Conservation (phyloP, 64 coral and sea anemone genomes). For the Stylophora pistillata region DNA sequence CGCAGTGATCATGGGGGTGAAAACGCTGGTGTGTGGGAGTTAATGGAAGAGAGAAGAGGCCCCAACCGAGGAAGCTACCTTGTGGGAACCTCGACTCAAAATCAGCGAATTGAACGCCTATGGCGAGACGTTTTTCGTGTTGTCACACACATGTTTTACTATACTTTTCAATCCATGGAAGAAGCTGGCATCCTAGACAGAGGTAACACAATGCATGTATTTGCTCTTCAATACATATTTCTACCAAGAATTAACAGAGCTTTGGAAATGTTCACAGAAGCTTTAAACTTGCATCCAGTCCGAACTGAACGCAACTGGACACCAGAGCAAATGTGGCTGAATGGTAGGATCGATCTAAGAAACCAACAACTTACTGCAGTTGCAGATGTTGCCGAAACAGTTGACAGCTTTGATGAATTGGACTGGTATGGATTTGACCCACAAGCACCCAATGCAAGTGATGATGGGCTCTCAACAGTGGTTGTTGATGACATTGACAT, state of each 20-base stretch:
- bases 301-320: constrained; percentile 38
- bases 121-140: constrained; percentile 59
- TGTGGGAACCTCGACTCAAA: constrained; percentile 56
- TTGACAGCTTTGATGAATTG: neutral
- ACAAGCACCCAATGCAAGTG: neutral
- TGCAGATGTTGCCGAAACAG: neutral
- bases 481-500: constrained; percentile 4
- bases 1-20: constrained; percentile 54
- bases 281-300: constrained; percentile 27
- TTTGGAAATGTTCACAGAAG: constrained; percentile 28
- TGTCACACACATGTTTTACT: constrained; percentile 55
- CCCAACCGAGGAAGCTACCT: constrained; percentile 59
- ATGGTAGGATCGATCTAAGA: constrained; percentile 24
- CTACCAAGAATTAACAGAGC: constrained; percentile 37
- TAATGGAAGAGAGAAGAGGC: constrained; percentile 38
- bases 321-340: constrained; percentile 15
- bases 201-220: constrained; percentile 1
- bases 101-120: constrained; percentile 57
- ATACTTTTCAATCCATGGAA: constrained; percentile 56
- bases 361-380: constrained; percentile 6
- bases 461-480: constrained; percentile 19
- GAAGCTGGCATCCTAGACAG: constrained; percentile 42
- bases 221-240: constrained; percentile 38
- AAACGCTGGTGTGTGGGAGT: constrained; percentile 9
- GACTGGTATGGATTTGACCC: constrained; percentile 34